phyloP scores from a whole-genome alignment of 2,797 vertebrate species.

The Ptychobarbus kaznakovi region DNA sequence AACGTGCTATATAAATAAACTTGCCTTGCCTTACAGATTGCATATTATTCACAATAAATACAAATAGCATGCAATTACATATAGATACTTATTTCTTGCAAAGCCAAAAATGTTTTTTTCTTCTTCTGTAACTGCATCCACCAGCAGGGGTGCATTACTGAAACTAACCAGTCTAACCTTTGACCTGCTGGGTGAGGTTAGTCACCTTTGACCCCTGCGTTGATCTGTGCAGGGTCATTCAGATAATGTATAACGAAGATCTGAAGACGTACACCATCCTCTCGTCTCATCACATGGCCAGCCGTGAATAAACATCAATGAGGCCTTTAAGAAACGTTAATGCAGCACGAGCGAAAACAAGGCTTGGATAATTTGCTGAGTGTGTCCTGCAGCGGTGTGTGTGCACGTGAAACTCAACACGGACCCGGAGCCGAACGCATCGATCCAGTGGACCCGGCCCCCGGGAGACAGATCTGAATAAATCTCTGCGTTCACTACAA shows the following conservation, averaged over 20 bases:
- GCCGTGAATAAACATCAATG: background rate
- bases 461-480: conserved; percentile 2
- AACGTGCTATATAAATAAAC: too few relatives aligned
- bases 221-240: background rate
- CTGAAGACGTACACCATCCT: background rate
- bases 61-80: too few relatives aligned
- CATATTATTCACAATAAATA: background rate
- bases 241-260: too few relatives aligned
- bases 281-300: background rate
- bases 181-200: background rate
- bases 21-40: background rate
- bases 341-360: background rate
- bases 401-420: background rate
- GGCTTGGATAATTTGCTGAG: background rate
- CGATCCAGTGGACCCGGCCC: background rate
- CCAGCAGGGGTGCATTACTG: background rate
- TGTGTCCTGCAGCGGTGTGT: background rate
- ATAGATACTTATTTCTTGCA: too few relatives aligned
- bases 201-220: background rate
- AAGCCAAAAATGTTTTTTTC: too few relatives aligned
- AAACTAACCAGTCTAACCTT: background rate
- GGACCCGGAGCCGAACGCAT: background rate
- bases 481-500: conserved; percentile 4
- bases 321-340: background rate
- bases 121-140: too few relatives aligned